Conservation (phyloP, 30 jellyfish, hydroid and myxozoan species). For the Euphysa ruthae region DNA sequence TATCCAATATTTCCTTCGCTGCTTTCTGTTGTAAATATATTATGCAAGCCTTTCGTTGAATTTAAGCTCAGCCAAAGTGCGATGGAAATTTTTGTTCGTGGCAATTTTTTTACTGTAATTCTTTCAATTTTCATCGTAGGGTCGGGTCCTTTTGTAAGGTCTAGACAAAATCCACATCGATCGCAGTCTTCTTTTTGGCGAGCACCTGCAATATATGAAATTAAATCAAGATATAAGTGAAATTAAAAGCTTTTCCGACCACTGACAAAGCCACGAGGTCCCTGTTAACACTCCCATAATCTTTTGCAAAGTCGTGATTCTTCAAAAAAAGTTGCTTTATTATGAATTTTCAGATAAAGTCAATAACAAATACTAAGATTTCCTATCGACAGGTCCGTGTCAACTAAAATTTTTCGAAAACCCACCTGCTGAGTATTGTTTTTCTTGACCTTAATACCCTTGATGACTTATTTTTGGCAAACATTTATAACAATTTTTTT, state of each 20-base stretch:
- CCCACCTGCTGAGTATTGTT: too few species aligned
- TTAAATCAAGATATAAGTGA: background rate
- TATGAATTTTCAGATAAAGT: too few species aligned
- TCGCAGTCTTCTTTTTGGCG: conserved; percentile 76
- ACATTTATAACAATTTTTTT: too few species aligned
- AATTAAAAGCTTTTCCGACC: background rate
- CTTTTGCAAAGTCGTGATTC: too few species aligned
- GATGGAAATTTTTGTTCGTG: conserved; percentile 63
- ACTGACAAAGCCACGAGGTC: too few species aligned
- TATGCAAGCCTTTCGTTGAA: conserved; percentile 73
- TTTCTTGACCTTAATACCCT: too few species aligned
- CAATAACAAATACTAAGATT: too few species aligned
- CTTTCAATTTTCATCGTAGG: conserved; percentile 73
- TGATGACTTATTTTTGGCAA: too few species aligned
- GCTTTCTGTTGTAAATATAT: conserved; percentile 75
- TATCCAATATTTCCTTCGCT: conserved; percentile 77
- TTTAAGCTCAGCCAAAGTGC: conserved; percentile 83
- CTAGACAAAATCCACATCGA: conserved; percentile 88
- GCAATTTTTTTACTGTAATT: conserved; percentile 58
- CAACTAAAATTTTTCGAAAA: too few species aligned
- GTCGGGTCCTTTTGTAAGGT: conserved; percentile 67
- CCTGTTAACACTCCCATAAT: too few species aligned
- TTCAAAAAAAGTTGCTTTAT: too few species aligned
- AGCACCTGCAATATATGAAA: conserved; percentile 56
- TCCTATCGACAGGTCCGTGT: too few species aligned